A percentile compares a stretch with the other conserved stretches of the same genome.
Conservation (phyloP, 2,888 invertebrate genomes). For the Blastobasis adustella region DNA sequence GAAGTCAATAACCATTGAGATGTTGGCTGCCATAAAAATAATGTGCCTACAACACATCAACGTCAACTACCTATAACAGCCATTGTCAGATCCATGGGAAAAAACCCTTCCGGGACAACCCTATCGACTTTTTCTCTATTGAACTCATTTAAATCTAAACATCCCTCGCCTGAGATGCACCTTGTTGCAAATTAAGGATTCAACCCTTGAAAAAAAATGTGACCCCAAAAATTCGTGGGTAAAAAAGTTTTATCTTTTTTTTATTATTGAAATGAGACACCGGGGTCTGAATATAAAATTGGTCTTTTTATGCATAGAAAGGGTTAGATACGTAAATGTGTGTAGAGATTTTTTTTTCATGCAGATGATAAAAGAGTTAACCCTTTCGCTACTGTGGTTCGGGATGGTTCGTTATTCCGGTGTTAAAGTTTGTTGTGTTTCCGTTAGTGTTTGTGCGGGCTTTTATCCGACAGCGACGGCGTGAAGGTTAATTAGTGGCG, state of each 20-base stretch:
- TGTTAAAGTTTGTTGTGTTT: slow-evolving; percentile 60
- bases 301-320: slow-evolving; percentile 60
- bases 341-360: slow-evolving; percentile 45
- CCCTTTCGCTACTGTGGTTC: slow-evolving; percentile 59
- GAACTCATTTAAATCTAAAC: slow-evolving; percentile 65
- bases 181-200: slow-evolving; percentile 75
- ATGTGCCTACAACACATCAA: slow-evolving; percentile 39
- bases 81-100: slow-evolving; percentile 56
- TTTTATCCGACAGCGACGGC: no score
- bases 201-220: slow-evolving; percentile 58
- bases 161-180: slow-evolving; percentile 66
- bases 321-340: slow-evolving; percentile 49
- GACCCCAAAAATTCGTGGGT: slow-evolving; percentile 71
- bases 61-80: slow-evolving; percentile 53
- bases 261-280: slow-evolving; percentile 74
- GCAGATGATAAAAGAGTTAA: slow-evolving; percentile 32
- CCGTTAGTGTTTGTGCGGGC: not conserved
- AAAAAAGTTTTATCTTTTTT: slow-evolving; percentile 67
- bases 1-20: slow-evolving; percentile 28
- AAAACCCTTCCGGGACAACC: slow-evolving; percentile 34
- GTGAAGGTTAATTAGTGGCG: no score
- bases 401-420: slow-evolving; percentile 60
- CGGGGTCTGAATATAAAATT: slow-evolving; percentile 68
- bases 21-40: no score
- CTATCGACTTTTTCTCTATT: slow-evolving; percentile 55